A percentile compares a stretch with the other conserved stretches of the same genome.
These are phyloP conservation scores for Phaedon cochleariae DNA, from an alignment of 2,888 invertebrate genomes.

Conservation along the genomic window DNA sequence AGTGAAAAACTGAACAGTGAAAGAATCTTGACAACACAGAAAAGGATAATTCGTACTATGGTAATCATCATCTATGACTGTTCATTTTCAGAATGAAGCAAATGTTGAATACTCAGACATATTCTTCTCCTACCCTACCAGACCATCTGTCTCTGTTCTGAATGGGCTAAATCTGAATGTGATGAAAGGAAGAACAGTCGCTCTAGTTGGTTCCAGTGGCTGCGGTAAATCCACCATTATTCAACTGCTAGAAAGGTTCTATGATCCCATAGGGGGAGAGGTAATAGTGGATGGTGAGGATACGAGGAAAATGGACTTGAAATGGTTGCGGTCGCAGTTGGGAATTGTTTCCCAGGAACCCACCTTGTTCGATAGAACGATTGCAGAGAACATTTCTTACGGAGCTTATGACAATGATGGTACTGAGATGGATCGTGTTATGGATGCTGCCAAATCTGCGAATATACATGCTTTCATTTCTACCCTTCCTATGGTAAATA, in stretches of 20 bases:
- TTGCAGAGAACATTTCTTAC: conserved; percentile 91
- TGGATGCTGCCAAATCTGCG: conserved; percentile 80
- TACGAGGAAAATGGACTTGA: conserved; percentile 47
- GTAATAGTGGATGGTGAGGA: conserved; percentile 59
- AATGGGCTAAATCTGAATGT: conserved; percentile 71
- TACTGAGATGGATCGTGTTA: conserved; percentile 76
- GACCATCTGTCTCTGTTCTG: conserved; percentile 75
- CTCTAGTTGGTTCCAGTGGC: conserved; percentile 81
- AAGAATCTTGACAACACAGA: too few species aligned
- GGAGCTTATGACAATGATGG: conserved; percentile 76
- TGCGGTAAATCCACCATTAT: conserved; percentile 89
- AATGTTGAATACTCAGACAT: conserved; percentile 75
- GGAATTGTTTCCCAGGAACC: conserved; percentile 95
- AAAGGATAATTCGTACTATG: neutral
- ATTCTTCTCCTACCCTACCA: conserved; percentile 78
- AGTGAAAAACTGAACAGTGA: too few species aligned
- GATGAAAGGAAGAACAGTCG: conserved; percentile 73
- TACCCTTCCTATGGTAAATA: conserved; percentile 75
- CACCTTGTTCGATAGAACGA: conserved; percentile 85
- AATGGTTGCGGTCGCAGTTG: conserved; percentile 67
- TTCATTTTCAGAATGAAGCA: conserved; percentile 63
- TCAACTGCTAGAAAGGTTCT: conserved; percentile 82
- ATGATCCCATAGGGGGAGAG: conserved; percentile 74
- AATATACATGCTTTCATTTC: conserved; percentile 88
- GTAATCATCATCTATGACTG: neutral